Evolutionary conservation across 2,888 invertebrate genomes (phyloP), one percentile per base, ranked within the genome.

Genomic region (Zeuzera pyrina): DNA sequence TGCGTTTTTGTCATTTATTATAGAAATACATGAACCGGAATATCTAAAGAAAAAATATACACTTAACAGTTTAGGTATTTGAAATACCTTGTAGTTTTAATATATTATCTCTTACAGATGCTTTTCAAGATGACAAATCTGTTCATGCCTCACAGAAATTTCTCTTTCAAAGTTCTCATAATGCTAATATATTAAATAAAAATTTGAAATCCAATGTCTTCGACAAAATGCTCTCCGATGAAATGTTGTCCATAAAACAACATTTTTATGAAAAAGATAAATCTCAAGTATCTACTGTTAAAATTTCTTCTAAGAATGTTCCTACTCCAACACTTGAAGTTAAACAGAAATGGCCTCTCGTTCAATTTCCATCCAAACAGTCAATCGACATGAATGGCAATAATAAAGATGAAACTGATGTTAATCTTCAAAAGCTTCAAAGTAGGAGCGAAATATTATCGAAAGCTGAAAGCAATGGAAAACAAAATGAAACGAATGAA

Each of bases 141-240:
- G n/a, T n/a, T n/a, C n/a, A n/a, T n/a, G n/a, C n/a, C n/a, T n/a
- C n/a, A n/a, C n/a, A n/a, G n/a, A n/a, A n/a, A n/a, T n/a, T n/a
- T n/a, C n/a, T n/a, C n/a, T n/a, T n/a, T n/a, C 22, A 2, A 22
- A 22, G 3, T 22, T n/a, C 10, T n/a, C n/a, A n/a, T n/a, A n/a
- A n/a, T n/a, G n/a, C n/a, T n/a, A n/a, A n/a, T n/a, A n/a, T n/a
- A n/a, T n/a, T n/a, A 41, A 36, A 3, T 12, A 8, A 2, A 19
- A 62, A 73, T 45, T 57, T 68, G 15, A 70, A 68, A 52, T 57
- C 51, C 1, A 69, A 74, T 34, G 39, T 60, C 2, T 68, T 70
- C 29, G 71, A 72, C 33, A 71, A 67, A 59, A 67, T 68, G 62
- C 45, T 72, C 8, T 66, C 66, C 2, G 63, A 78, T 29, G 71